phyloP scores from a whole-genome alignment of 2,888 invertebrate genomes.

The Synergus japonicus region DNA sequence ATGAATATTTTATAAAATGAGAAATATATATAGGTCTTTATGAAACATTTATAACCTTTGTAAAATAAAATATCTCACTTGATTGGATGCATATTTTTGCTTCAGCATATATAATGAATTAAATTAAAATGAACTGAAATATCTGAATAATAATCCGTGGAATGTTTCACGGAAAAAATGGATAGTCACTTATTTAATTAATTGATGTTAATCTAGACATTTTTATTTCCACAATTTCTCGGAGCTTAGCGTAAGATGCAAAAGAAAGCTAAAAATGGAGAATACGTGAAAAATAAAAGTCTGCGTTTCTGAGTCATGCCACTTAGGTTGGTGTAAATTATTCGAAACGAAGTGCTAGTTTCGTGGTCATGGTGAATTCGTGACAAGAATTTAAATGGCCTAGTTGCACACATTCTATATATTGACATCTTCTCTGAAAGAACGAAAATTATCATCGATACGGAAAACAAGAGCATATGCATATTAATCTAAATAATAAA shows the following conservation, averaged over 20 bases:
- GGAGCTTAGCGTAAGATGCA: background rate
- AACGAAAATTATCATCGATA: background rate
- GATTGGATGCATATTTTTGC: too few relatives aligned
- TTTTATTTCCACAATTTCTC: background rate
- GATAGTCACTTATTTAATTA: too few relatives aligned
- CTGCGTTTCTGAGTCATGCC: background rate
- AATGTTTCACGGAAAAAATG: too few relatives aligned
- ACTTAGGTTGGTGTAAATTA: conserved; percentile 16
- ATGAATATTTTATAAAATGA: background rate
- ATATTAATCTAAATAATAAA: background rate
- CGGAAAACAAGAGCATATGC: background rate
- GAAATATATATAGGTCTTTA: too few relatives aligned
- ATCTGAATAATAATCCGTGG: too few relatives aligned
- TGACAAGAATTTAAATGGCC: conserved; percentile 32
- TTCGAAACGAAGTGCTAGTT: conserved; percentile 35
- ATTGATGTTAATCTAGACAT: too few relatives aligned
- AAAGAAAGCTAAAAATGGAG: background rate
- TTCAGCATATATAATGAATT: too few relatives aligned
- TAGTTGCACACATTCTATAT: background rate
- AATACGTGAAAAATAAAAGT: conserved; percentile 4
- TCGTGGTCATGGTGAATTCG: conserved; percentile 5
- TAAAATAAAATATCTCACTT: too few relatives aligned
- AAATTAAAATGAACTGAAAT: too few relatives aligned
- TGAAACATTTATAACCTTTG: too few relatives aligned
- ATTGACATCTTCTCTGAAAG: background rate